Base-by-base conservation (phyloP, 2,113 vertebrate genomes). In the Eublepharis macularius region DNA sequence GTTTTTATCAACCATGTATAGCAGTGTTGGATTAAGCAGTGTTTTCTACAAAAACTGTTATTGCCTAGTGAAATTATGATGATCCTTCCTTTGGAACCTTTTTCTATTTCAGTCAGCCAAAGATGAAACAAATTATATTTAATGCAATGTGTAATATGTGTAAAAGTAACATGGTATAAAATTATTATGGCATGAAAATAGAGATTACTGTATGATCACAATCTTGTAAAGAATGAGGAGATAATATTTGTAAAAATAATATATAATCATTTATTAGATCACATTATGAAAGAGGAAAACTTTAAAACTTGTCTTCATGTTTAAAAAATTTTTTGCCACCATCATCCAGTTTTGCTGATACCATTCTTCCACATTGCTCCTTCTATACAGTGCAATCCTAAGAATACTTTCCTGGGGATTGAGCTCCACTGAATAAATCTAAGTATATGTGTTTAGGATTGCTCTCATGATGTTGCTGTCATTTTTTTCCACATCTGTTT, bases 1-100 rank as follows among this genome's bases (percentile, higher is more conserved):
- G 12, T 34, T 51, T 83, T 36, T 63, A 74, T 76, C 32, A 83
- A 49, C 11, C 41, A 19, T 76, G 34, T 76, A 49, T 13, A n/a
- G n/a, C n/a, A n/a, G n/a, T n/a, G n/a, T n/a, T n/a, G n/a, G n/a
- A n/a, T 41, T 14, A 63, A 45, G 39, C 41, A 63, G 32, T 63
- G 60, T 63, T 76, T 34, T 83, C 32, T n/a, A n/a, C 69, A 73
- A 82, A 82, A 26, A 19, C 12, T 47, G 54, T 39, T 41, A 83
- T 76, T n/a, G 74, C 39, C 81, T 65, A 26, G 32, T 83, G 72
- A 83, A 76, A 76, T 75, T 66, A 65, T 49, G 26, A 54, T 72
- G 72, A 76, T 83, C 26, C 21, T 83, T 41, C 54, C 72, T 47
- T 57, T 83, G 72, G 76, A 12, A 65, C n/a, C n/a, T 4, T 83